These are phyloP conservation scores for Silurus glanis DNA, from an alignment of 2,113 vertebrate species.

Conservation along the genomic window DNA sequence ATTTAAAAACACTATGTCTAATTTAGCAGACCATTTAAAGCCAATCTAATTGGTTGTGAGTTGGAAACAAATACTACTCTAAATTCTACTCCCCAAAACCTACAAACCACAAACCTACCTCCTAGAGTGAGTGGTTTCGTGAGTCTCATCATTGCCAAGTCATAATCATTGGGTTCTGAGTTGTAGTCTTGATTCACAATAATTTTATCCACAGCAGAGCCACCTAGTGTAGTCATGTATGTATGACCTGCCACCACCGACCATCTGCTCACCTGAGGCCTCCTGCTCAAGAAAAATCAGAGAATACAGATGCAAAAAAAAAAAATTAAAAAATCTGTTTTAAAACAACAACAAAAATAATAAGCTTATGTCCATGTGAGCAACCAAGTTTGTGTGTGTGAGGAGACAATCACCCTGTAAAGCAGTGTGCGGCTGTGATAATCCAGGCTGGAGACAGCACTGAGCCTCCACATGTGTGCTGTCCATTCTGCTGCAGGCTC, in stretches of 20 bases:
- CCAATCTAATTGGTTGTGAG: not conserved
- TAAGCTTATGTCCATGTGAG: no score
- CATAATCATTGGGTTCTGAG: constrained; percentile 67
- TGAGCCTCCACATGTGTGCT: constrained; percentile 86
- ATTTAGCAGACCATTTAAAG: not conserved
- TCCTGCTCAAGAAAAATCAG: constrained; percentile 45
- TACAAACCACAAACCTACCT: constrained; percentile 65
- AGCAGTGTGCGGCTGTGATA: constrained; percentile 84
- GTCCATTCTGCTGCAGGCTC: constrained; percentile 78
- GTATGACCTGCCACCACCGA: constrained; percentile 71
- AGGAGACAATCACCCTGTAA: constrained; percentile 62
- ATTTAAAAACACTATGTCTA: no score
- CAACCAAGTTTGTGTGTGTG: not conserved
- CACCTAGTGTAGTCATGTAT: constrained; percentile 57
- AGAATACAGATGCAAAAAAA: not conserved
- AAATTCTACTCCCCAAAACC: no score
- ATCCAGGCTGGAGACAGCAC: constrained; percentile 78
- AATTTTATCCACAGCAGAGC: constrained; percentile 78
- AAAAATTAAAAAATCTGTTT: not conserved
- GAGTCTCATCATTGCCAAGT: constrained; percentile 86
- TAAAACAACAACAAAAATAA: not conserved
- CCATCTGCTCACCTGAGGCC: constrained; percentile 74
- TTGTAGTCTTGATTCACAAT: constrained; percentile 66
- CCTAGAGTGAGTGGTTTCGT: constrained; percentile 69
- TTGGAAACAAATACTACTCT: not conserved